These are phyloP conservation scores for Athrips mouffetella DNA, from an alignment of 2,888 invertebrate species.

Conservation along the genomic window DNA sequence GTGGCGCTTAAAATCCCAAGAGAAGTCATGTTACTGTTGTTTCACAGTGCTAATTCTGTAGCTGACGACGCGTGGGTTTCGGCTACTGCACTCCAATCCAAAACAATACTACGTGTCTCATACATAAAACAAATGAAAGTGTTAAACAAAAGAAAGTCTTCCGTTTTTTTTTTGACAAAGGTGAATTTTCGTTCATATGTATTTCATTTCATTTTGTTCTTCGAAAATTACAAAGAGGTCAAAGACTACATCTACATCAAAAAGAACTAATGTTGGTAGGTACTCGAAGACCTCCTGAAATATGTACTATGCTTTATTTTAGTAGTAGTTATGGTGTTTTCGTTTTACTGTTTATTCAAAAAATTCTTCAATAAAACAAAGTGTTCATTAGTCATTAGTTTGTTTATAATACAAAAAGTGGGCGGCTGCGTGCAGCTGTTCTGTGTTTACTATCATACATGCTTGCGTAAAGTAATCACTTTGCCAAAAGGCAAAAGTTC, in stretches of 20 bases:
- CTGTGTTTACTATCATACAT: conserved; percentile 15
- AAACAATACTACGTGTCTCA: conserved; percentile 21
- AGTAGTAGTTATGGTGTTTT: too few species aligned
- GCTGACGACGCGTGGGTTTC: conserved; percentile 10
- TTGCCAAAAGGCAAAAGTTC: conserved; percentile 12
- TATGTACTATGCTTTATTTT: too few species aligned
- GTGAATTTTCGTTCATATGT: not conserved
- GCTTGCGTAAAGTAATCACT: conserved; percentile 14
- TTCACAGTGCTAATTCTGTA: not conserved
- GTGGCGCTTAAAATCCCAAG: not conserved
- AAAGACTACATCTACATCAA: not conserved
- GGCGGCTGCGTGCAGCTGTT: conserved; percentile 13
- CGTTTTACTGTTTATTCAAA: not conserved
- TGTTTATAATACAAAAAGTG: conserved; percentile 4
- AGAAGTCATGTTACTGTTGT: not conserved
- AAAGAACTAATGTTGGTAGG: not conserved
- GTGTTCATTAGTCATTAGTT: conserved; percentile 13
- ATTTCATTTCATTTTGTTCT: not conserved
- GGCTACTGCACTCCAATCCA: not conserved
- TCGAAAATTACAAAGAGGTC: too few species aligned
- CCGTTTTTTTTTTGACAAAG: conserved; percentile 11
- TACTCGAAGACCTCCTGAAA: too few species aligned
- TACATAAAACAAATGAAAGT: conserved; percentile 25
- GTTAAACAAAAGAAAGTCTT: conserved; percentile 16
- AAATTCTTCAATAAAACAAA: conserved; percentile 17